These are phyloP conservation scores for Ceryle rudis DNA, from an alignment of 2,797 vertebrate genomes.

Conservation along the genomic window DNA sequence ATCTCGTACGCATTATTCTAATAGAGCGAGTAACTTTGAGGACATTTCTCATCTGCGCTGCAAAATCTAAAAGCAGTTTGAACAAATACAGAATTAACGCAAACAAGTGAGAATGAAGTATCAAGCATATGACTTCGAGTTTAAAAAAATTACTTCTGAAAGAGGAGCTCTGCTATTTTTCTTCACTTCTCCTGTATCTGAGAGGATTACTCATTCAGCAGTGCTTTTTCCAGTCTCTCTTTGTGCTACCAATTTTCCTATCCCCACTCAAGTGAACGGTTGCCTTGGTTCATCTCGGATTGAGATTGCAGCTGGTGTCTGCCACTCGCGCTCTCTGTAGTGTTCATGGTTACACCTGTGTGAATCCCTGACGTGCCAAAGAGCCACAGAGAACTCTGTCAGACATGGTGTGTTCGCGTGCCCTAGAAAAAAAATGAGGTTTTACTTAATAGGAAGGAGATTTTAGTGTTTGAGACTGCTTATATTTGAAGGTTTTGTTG, in stretches of 20 bases:
- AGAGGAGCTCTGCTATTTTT: background rate
- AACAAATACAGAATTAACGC: background rate
- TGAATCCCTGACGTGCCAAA: background rate
- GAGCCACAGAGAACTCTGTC: background rate
- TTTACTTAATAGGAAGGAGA: background rate
- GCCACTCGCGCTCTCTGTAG: accelerated
- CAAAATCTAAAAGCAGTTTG: background rate
- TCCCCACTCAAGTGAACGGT: background rate
- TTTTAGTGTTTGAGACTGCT: background rate
- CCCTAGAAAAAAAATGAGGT: accelerated
- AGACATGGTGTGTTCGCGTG: accelerated
- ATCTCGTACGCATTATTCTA: background rate
- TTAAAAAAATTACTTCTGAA: background rate
- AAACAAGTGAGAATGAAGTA: background rate
- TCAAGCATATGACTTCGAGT: background rate
- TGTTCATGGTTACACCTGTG: background rate
- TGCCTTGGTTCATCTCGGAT: background rate
- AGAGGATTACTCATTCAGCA: background rate
- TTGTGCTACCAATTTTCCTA: background rate
- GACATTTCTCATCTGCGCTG: background rate
- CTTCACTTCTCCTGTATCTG: background rate
- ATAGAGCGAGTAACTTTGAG: background rate
- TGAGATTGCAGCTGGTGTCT: background rate
- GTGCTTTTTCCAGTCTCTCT: background rate
- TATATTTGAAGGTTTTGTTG: background rate